Base-by-base conservation (phyloP, 2,113 vertebrate genomes). In the Hippocampus guttulatus region DNA sequence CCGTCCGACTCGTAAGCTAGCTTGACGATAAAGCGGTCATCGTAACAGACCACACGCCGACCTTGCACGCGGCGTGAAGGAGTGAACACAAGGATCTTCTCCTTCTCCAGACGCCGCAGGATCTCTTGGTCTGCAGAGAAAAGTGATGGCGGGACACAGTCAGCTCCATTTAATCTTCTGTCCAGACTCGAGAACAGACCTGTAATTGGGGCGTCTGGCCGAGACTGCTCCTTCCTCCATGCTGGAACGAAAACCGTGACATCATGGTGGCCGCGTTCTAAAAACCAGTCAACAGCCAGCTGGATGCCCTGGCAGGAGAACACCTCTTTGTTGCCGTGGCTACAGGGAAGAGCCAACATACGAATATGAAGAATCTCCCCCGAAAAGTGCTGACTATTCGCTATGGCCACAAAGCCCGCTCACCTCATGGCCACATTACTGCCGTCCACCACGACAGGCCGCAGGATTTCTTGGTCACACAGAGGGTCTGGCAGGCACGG, bases 391-490 rank as follows among this genome's bases (percentile, higher is more conserved):
- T 21, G 10, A 54, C 10, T 23, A 41, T 57, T 41, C 8, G 6
- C 25, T 12, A 27, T 15, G 12, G 4, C n/a, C 55, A 6, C 55
- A 57, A 23, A 10, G 30, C 3, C 52, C 20, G 20, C 94, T 88
- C 85, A 98, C 97, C 97, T 99, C 97, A 98, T 99, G 76, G 97
- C 97, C 73, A 99, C 96, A 23, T 99, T 99, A 81, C 97, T 99
- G 81, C 97, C 97, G 67, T 99, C 97, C 73, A 99, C 93, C 80
- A 99, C 97, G 6, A 98, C 21, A 0, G 96, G 96, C 45, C 95
- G 94, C 86, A 99, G 91, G 88, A 97, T 99, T 91, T 96, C 95
- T 76, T 94, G 93, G 82, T 98, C 95, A 66, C 95, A 93, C 64
- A 90, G 71, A 25, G 88, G 68, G 30, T 93, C 90, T 30, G 94